Base-by-base conservation (phyloP, 2,888 invertebrate species). In the Phasia obesa region DNA sequence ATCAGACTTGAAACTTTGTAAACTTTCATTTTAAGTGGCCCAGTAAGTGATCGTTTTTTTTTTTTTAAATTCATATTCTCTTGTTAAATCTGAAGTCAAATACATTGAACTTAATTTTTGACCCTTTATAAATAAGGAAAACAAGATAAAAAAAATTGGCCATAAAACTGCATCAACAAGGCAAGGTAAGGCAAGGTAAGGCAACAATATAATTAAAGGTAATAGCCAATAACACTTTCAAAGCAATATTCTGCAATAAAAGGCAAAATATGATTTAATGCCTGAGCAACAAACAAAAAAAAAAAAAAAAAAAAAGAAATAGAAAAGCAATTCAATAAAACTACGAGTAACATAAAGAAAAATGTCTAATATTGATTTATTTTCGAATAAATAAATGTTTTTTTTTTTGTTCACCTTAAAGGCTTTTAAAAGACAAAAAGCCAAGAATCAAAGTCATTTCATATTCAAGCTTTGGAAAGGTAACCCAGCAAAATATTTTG, bases 71-170 rank as follows among this genome's bases (percentile, higher is more conserved):
- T 53, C 6, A 1, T 49, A 60, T 42, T 53, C 60, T 35, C 44
- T 27, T 15, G 44, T 53, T 65, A 47, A 64, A 49, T 27, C 38
- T 35, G 2, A 67, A 79, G 79, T 73, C 65, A 83, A 83, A 79
- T 79, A 67, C 55, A 79, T 83, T 83, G 83, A 83, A 83, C 83
- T 78, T 17, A 60, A 65, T 13, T 49, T 70, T 15, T 79, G 83
- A 83, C 83, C 83, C 78, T 57, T 49, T 35, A 75, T 73, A 77
- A 60, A 70, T 47, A 53, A 38, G 13, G 9, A 49, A 13, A 42
- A 25, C n/a, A 51, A 49, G 23, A 59, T 44, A 60, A 53, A 42
- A 60, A 53, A 42, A 76, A 65, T 21, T 71, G 27, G 23, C 55
- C 49, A 49, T 38, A 62, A 64, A 44, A 53, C 27, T 42, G 17